Percentiles rank a stretch among this genome's conserved stretches.
Conservation (phyloP, 37 sponge, comb jelly and placozoan genomes). For the Corticium candelabrum region DNA sequence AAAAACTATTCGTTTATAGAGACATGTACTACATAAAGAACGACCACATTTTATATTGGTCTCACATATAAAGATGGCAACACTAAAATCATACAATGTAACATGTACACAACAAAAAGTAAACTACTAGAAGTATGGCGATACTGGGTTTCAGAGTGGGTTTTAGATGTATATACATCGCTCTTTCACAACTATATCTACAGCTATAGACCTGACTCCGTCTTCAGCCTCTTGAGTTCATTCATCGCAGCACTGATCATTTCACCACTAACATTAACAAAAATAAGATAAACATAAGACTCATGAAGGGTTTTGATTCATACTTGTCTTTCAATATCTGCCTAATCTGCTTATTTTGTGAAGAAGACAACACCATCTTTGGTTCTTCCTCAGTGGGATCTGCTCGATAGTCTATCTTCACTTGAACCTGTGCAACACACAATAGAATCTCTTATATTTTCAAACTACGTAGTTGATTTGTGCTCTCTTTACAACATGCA, state of each 20-base stretch:
- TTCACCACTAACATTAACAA: background rate
- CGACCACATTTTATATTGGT: too few relatives aligned
- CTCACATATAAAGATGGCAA: too few relatives aligned
- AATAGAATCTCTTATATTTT: background rate
- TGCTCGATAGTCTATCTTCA: background rate
- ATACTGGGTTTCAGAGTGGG: too few relatives aligned
- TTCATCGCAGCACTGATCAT: background rate
- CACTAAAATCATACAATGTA: too few relatives aligned
- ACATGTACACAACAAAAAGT: too few relatives aligned
- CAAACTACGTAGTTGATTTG: too few relatives aligned
- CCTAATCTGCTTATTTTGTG: background rate
- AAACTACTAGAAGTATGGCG: too few relatives aligned
- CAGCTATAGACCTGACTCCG: background rate
- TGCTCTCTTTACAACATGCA: too few relatives aligned
- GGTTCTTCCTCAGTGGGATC: background rate
- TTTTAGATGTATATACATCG: too few relatives aligned
- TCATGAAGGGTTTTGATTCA: background rate
- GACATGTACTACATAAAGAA: too few relatives aligned
- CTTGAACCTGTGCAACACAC: background rate
- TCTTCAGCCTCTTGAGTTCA: background rate
- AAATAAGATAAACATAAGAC: background rate
- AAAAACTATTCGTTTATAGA: too few relatives aligned
- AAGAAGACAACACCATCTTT: background rate
- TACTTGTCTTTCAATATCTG: background rate
- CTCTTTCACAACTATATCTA: too few relatives aligned